Base-by-base conservation (phyloP, 2,888 invertebrate genomes). In the Diarsia mendica region DNA sequence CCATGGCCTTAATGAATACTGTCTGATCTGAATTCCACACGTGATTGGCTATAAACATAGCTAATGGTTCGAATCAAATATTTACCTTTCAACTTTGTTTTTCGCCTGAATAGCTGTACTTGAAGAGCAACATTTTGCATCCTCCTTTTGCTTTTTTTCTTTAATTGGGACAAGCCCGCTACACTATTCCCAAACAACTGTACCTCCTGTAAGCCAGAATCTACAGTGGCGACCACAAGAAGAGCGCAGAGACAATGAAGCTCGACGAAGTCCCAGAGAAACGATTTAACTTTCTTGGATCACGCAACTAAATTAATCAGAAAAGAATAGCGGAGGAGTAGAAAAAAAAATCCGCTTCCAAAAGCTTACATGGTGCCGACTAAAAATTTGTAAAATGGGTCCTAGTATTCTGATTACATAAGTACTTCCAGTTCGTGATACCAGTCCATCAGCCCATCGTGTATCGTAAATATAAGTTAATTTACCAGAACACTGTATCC, bases 1-100 rank as follows among this genome's bases (percentile, higher is more conserved):
- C 11, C 67, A 80, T 53, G 80, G 15, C 80, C 80, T 84, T 79
- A 79, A 80, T 84, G n/a, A 79, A 71, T 18, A 2, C 15, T n/a
- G 70, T 46, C 20, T 69, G 83, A 66, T 78, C 80, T 72, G 44
- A 79, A 84, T 80, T 60, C 80, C 84, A 65, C 64, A 15, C 13
- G 53, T 64, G 58, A 79, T 61, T 44, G 48, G 33, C 55, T 13
- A 65, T 83, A 80, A 83, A 80, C 67, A 79, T 13, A 53, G 53
- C 58, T 79, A 67, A 84, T 72, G 46, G 63, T 11, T 64, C 9
- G 28, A 64, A 72, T 72, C 39, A 80, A 84, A 83, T 79, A 71
- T 80, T 84, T 80, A 79, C 28, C 51, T 79, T 65, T 23, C 6
- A 2, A 65, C n/a, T 49, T 64, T 67, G 49, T 66, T 83, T 69